Conservation (phyloP, 2,888 invertebrate genomes). For the Branchellion lobata region DNA sequence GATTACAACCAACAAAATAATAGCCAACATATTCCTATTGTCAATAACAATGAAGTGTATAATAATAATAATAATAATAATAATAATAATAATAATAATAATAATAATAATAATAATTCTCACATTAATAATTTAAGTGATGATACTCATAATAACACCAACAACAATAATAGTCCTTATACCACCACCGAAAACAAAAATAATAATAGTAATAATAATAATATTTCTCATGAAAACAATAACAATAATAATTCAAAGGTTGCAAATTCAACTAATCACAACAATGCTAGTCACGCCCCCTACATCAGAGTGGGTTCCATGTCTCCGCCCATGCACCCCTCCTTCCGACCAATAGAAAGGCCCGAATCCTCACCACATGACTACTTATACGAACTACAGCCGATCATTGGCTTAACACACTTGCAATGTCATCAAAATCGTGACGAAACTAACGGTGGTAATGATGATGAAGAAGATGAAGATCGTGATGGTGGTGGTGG, state of each 20-base stretch:
- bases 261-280: not conserved
- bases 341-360: not conserved
- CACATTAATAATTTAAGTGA: not conserved
- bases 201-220: not conserved
- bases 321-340: not conserved
- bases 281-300: not conserved
- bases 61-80: not conserved
- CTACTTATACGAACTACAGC: too few species aligned
- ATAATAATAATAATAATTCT: not conserved
- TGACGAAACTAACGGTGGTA: not conserved
- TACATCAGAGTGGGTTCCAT: not conserved
- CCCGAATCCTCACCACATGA: too few species aligned
- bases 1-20: not conserved
- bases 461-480: not conserved
- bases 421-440: too few species aligned
- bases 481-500: not conserved
- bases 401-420: too few species aligned
- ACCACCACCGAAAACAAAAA: too few species aligned
- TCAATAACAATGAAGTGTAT: not conserved
- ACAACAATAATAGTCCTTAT: not conserved
- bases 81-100: not conserved
- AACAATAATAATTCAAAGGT: too few species aligned
- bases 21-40: not conserved
- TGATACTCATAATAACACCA: not conserved
- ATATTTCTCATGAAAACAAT: too few species aligned